Evolutionary conservation across 2,113 vertebrate species (phyloP), one percentile per base, ranked within the genome.

Genomic region (Mesembrinibis cayennensis): DNA sequence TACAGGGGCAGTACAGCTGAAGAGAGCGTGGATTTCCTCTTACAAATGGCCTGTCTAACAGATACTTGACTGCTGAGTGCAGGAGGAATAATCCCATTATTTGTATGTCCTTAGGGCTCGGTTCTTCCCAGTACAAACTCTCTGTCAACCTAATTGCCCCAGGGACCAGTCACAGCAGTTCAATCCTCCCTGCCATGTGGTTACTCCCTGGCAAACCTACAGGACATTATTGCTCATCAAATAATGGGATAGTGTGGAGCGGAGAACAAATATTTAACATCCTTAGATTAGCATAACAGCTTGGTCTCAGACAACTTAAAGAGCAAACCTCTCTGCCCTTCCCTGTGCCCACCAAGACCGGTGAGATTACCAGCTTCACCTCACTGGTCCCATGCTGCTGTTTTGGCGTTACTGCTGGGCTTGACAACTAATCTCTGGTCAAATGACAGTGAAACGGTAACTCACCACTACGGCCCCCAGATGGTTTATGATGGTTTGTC

Each of bases 401-500:
- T 44, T 91, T 18, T 56, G 63, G n/a, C 38, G 22, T 42, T 66
- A 26, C 58, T 71, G 55, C 45, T 77, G 42, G 9, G 3, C 58
- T 83, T 95, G 61, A 18, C 36, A 78, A 23, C 23, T n/a, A 19
- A 30, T 50, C 56, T 36, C 40, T 76, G 20, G 32, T n/a, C 26
- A 74, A 84, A 78, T 18, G 38, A 20, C 26, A 74, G 59, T 2
- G 5, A 38, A 92, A 34, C 13, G 59, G 15, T 15, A 38, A 40
- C 45, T 56, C 0, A 0, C 23, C 67, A 16, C 45, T 47, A 2
- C 0, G 1, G 42, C 52, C 72, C 47, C 30, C 25, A 30, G 1
- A 2, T 72, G 38, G 15, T 45, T 93, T 82, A 7, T 25, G 12
- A 16, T 59, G 36, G 26, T 70, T 92, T 72, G 27, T 63, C 27